Conservation (phyloP, 2,113 vertebrate species). For the Passer domesticus region DNA sequence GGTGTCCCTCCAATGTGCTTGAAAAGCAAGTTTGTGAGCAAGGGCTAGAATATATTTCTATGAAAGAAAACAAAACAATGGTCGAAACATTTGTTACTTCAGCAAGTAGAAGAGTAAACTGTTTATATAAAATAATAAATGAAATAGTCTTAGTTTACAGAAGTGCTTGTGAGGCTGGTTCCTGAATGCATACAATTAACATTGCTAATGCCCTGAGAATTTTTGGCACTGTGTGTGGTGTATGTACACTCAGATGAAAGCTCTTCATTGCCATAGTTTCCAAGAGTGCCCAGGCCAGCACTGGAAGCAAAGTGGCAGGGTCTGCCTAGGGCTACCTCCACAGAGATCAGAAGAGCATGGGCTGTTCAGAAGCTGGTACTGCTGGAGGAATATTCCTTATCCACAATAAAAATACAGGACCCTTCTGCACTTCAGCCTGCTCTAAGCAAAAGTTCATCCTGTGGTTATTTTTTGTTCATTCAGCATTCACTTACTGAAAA, state of each 20-base stretch:
- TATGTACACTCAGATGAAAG: neutral
- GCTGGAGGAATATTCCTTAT: neutral
- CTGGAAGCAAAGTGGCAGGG: neutral
- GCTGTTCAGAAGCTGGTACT: neutral
- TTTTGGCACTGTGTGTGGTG: neutral
- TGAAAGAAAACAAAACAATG: conserved; percentile 37
- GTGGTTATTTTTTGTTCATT: neutral
- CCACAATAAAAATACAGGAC: neutral
- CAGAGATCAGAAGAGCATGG: neutral
- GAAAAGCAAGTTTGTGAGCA: neutral
- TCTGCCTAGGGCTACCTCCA: neutral
- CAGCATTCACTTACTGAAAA: neutral
- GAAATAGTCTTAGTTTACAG: conserved; percentile 46
- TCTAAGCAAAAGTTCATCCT: neutral
- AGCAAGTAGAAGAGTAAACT: conserved; percentile 57
- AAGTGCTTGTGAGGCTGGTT: conserved; percentile 20
- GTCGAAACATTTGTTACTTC: conserved; percentile 33
- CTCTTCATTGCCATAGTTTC: conserved; percentile 25
- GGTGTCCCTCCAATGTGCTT: neutral
- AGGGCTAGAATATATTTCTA: neutral
- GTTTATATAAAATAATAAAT: conserved; percentile 65
- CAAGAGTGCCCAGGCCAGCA: neutral
- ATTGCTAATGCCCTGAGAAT: conserved; percentile 50
- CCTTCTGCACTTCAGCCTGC: neutral
- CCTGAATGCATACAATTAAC: conserved; percentile 45